Evolutionary conservation across 2,113 vertebrate species (phyloP).

Genomic region (Albula goreensis): DNA sequence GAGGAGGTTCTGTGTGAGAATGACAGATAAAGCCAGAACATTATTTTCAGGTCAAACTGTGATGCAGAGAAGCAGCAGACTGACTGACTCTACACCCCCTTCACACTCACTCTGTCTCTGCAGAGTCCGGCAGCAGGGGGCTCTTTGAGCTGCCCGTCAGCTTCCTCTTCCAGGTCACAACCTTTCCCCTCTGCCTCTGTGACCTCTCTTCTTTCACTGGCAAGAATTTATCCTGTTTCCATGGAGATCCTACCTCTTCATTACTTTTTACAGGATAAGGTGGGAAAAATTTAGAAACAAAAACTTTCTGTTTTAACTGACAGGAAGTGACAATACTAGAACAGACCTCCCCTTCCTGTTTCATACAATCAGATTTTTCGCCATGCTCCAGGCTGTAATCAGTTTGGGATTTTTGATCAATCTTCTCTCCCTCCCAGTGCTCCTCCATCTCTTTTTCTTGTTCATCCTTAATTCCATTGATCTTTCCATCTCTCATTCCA

Average conservation of each 20-base stretch:
- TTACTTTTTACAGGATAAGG: neutral
- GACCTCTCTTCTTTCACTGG: neutral
- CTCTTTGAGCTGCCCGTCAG: neutral
- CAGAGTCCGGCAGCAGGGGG: neutral
- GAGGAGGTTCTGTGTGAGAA: neutral
- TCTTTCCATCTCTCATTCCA: neutral
- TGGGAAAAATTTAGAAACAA: neutral
- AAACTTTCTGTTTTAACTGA: neutral
- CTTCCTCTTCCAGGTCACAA: neutral
- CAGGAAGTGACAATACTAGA: neutral
- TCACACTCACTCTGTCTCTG: conserved; percentile 2
- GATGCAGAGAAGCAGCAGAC: neutral
- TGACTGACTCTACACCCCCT: neutral
- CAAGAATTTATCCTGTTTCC: neutral
- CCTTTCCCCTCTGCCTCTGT: neutral
- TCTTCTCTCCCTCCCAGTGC: neutral
- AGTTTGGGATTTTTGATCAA: neutral
- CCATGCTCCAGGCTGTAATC: neutral
- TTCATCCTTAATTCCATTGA: neutral
- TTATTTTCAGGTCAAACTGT: neutral
- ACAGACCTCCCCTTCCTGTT: neutral
- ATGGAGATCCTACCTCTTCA: neutral
- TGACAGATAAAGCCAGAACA: neutral
- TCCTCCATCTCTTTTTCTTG: neutral
- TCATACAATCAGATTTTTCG: neutral